phyloP scores from a whole-genome alignment of 2,797 vertebrate species.

The Perodicticus potto region DNA sequence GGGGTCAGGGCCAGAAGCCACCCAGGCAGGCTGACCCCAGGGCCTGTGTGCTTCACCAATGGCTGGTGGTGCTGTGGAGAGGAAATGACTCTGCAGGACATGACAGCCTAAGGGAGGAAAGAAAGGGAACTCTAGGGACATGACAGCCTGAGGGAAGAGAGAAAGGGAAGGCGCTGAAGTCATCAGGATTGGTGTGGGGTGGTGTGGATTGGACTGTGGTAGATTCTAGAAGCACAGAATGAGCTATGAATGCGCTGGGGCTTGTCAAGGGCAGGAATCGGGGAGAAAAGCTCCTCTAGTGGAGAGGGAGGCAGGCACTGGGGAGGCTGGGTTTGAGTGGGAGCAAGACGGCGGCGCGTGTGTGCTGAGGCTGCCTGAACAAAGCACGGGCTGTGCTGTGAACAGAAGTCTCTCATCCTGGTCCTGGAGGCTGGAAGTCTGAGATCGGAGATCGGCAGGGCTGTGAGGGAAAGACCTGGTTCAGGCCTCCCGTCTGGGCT shows the following conservation, averaged over 20 bases:
- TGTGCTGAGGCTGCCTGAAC: background rate
- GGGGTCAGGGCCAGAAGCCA: background rate
- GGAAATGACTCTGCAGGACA: background rate
- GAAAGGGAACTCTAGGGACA: background rate
- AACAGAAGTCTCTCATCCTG: too few relatives aligned
- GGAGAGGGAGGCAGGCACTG: background rate
- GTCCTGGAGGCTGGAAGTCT: background rate
- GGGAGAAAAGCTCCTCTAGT: fast-evolving
- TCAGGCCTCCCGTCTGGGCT: background rate
- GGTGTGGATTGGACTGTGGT: fast-evolving
- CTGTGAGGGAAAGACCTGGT: background rate
- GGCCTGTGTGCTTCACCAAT: background rate
- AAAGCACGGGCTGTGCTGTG: too few relatives aligned
- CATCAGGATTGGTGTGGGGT: background rate
- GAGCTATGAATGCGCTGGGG: background rate
- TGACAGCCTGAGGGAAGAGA: background rate
- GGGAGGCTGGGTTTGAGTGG: too few relatives aligned
- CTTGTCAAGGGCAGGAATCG: background rate
- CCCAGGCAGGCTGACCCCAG: background rate
- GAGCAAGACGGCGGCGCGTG: background rate
- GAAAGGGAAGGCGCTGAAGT: background rate
- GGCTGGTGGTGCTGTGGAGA: background rate
- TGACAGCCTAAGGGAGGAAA: background rate
- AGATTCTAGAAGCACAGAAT: background rate
- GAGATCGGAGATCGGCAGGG: background rate